Base-by-base conservation (phyloP, 1,140 invertebrate species). In the Ruditapes philippinarum region DNA sequence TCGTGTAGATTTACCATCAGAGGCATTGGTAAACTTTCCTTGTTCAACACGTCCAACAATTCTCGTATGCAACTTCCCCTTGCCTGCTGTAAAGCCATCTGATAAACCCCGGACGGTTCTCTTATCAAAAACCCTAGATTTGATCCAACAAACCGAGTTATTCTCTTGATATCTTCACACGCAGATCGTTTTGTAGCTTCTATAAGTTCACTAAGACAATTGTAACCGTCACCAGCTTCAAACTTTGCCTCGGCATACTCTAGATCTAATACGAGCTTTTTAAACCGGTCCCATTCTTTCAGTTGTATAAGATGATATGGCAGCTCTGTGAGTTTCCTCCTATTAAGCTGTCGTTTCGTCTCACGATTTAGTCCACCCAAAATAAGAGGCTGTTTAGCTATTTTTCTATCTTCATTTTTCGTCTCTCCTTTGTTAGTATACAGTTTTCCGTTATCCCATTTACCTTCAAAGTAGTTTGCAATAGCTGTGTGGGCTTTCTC, bases 201-300 rank as follows among this genome's bases (percentile, higher is more conserved):
- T 45, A 88, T 88, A 14, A 88, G 60, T 51, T 88, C 85, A 40
- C 85, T 88, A 28, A 88, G 49, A 38, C 85, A 88, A 31, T 57
- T 79, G 45, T 88, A 88, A 5, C 85, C 85, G 40, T 78, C 73
- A 2, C 70, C 85, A 25, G 85, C 85, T 70, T 88, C 85, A 33
- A 88, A 88, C 45, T 88, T 88, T n/a, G 85, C 85, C 57, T 88
- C 85, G 1, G 80, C 70, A 42, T 88, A 88, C 31, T 49, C 42
- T 19, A 88, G 42, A 33, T 88, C 76, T 22, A 80, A 11, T 12
- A 54, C 74, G 1, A 88, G 76, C 11, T 36, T 80, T 45, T 65
- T 70, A 14, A 88, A 80, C 14, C 38, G 38, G 19, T 88, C 57
- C 85, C 85, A 88, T n/a, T 88, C 85, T 36, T 88, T 5, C 31